Evolutionary conservation across 1,140 invertebrate species (phyloP).

Genomic region (Lysiphlebus fabarum): DNA sequence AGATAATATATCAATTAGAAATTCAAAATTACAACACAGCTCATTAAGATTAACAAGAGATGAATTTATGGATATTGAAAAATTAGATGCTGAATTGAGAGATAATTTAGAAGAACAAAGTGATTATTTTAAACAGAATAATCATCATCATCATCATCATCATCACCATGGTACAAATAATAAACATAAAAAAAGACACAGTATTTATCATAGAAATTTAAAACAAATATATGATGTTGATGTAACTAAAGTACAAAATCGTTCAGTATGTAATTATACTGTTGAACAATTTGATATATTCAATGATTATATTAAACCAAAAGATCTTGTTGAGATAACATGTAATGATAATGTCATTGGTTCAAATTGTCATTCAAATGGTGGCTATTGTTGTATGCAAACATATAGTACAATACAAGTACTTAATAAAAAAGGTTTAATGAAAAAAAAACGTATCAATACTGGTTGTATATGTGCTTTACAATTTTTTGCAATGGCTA

Average conservation of each 20-base stretch:
- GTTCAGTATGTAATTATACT: constrained; percentile 14
- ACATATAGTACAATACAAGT: neutral
- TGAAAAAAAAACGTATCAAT: neutral
- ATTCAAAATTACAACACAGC: too few relatives aligned
- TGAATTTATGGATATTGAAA: too few relatives aligned
- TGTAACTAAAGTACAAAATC: constrained; percentile 10
- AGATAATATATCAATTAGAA: too few relatives aligned
- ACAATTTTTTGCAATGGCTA: too few relatives aligned
- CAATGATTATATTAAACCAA: constrained; percentile 11
- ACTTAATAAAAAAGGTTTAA: neutral
- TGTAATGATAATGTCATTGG: constrained; percentile 12
- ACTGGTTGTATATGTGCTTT: neutral
- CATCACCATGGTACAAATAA: neutral
- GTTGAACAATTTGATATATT: neutral
- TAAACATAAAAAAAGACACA: neutral
- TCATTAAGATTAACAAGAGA: too few relatives aligned
- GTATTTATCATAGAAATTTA: neutral
- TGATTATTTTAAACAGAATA: neutral
- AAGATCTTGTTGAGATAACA: constrained; percentile 13
- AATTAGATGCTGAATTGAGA: neutral
- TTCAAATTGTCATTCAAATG: neutral
- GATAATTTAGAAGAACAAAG: neutral
- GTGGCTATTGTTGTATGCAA: constrained; percentile 13
- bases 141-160: neutral
- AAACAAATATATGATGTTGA: constrained; percentile 4